Percentiles rank a stretch among this genome's conserved stretches.
Conservation (phyloP, 1,140 invertebrate genomes). For the Formica selysi region DNA sequence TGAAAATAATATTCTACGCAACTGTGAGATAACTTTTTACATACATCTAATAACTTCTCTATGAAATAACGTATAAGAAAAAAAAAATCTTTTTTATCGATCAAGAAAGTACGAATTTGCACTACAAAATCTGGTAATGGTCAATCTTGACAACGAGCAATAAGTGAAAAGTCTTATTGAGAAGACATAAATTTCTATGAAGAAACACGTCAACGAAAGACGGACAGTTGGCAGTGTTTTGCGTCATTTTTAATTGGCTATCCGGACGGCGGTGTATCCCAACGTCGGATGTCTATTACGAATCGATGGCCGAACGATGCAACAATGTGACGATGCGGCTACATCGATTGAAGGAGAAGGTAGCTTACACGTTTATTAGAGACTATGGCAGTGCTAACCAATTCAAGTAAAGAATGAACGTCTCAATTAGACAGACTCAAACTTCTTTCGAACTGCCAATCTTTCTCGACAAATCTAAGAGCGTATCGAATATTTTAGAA, state of each 20-base stretch:
- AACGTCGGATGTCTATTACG: conserved; percentile 7
- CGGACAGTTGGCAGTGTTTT: conserved; percentile 19
- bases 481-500: background rate
- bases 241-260: conserved; percentile 58
- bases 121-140: background rate
- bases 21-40: background rate
- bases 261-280: conserved; percentile 17
- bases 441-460: background rate
- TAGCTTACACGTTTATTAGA: conserved; percentile 46
- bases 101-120: background rate
- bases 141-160: conserved; percentile 17
- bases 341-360: conserved; percentile 22
- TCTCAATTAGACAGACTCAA: background rate
- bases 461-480: background rate
- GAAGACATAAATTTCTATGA: conserved; percentile 12
- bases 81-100: background rate
- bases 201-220: background rate
- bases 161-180: conserved; percentile 5
- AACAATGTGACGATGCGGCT: conserved; percentile 13
- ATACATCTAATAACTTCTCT: conserved; percentile 16
- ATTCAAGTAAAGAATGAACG: background rate
- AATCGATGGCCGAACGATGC: conserved; percentile 38
- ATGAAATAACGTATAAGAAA: conserved; percentile 8
- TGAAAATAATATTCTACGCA: background rate
- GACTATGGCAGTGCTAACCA: background rate